phyloP scores from a whole-genome alignment of 2,888 invertebrate genomes.

The Ochropleura leucogaster region DNA sequence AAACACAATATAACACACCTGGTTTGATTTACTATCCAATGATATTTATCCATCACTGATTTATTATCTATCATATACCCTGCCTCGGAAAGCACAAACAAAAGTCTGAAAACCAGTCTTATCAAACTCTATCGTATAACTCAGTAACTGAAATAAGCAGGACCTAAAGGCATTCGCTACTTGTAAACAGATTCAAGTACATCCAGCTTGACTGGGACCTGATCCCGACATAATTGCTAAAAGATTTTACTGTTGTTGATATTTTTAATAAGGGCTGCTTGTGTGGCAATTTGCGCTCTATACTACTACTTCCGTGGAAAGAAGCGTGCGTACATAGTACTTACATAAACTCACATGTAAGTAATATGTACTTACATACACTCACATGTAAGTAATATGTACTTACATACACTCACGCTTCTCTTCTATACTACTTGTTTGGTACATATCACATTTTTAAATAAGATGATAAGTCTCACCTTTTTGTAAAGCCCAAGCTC shows the following conservation, averaged over 20 bases:
- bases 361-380: too few species aligned
- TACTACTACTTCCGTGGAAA: too few species aligned
- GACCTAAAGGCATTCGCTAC: background rate
- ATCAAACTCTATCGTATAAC: background rate
- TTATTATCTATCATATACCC: background rate
- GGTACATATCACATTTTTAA: background rate
- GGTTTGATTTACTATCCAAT: too few species aligned
- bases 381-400: too few species aligned
- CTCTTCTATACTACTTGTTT: too few species aligned
- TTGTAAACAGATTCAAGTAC: background rate
- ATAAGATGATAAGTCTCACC: background rate
- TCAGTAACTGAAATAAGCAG: background rate
- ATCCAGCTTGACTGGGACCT: background rate
- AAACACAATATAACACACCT: too few species aligned
- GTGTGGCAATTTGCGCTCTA: too few species aligned
- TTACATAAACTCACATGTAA: too few species aligned
- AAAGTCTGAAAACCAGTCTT: background rate
- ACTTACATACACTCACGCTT: too few species aligned
- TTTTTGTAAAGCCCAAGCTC: too few species aligned
- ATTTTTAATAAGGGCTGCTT: background rate
- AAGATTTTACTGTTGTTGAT: background rate
- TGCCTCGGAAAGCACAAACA: background rate
- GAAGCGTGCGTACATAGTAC: too few species aligned
- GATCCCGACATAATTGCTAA: background rate
- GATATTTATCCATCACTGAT: background rate